Conservation (phyloP, 1,140 invertebrate species). For the Stegodyphus dumicola region DNA sequence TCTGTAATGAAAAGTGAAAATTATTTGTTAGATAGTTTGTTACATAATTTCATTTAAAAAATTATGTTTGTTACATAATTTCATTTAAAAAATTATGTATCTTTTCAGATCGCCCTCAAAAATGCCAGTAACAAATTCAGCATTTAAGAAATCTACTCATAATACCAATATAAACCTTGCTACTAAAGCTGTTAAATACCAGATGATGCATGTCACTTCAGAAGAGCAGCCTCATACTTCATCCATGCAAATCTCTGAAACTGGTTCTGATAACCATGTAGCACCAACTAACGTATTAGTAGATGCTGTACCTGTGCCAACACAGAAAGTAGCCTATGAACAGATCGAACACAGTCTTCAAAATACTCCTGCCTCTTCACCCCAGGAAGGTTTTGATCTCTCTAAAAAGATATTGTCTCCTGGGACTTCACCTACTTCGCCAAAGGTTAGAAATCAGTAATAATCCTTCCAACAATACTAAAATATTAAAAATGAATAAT, state of each 20-base stretch:
- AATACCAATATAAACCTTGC: conserved; percentile 48
- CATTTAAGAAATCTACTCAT: conserved; percentile 43
- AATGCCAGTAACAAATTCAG: conserved; percentile 20
- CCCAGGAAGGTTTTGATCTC: conserved; percentile 19
- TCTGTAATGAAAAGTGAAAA: no score
- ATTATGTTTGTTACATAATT: background rate
- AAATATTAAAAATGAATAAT: background rate
- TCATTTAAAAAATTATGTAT: no score
- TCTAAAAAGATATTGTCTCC: conserved; percentile 32
- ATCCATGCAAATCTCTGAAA: conserved; percentile 37
- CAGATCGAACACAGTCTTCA: conserved; percentile 62
- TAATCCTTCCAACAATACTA: background rate
- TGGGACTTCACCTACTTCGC: conserved; percentile 38
- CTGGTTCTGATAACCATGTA: background rate
- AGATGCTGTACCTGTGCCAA: conserved; percentile 63
- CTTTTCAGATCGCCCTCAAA: conserved; percentile 43
- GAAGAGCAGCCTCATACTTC: conserved; percentile 15
- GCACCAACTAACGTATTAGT: background rate
- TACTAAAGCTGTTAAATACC: conserved; percentile 28
- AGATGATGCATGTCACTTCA: background rate
- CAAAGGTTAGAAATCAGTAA: conserved; percentile 17
- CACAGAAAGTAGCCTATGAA: conserved; percentile 62
- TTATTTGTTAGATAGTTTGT: no score
- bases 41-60: background rate
- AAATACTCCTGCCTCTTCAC: conserved; percentile 48